Base-by-base conservation (phyloP, 2,888 invertebrate genomes). In the Andrena haemorrhoa region DNA sequence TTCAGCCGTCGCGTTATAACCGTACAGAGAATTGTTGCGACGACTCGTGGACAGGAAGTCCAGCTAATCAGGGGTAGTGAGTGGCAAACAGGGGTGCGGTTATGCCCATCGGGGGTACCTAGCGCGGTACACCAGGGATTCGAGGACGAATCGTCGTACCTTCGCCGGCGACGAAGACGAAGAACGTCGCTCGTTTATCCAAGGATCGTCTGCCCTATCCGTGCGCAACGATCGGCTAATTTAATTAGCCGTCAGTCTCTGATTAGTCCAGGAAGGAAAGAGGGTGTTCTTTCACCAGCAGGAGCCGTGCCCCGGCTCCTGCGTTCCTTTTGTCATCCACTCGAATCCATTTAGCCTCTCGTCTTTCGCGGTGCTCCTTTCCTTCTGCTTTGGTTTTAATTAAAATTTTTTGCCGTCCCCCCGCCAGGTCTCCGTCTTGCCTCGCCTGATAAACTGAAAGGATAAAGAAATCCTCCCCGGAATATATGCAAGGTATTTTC, bases 51-150 rank as follows among this genome's bases (percentile, higher is more conserved):
- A 93, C 93, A 93, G 93, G 93, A 93, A 93, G 93, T 92, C 89
- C 89, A 92, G 88, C 93, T 94, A 94, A 94, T 94, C 94, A 94
- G 93, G 93, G 93, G 93, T 94, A 93, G 94, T 93, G 93, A 94
- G 94, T 94, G 93, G 94, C 89, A 94, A 94, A 94, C 91, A 94
- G 92, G 94, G 94, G 94, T 88, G 94, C 93, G 94, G 94, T 92
- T 91, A 84, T 88, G 82, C 85, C 89, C 82, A 81, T 72, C 87
- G 84, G 85, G 86, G 85, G 85, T 87, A 88, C 87, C 75, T 75
- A 63, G 82, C 84, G 89, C 84, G 76, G 85, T 87, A 89, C 91
- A 90, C 88, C 85, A 86, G 90, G 91, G 91, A 90, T 85, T 89
- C 90, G 79, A 78, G 80, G 76, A 66, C 79, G 86, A 85, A 86